Evolutionary conservation across 2,888 invertebrate species (phyloP).

Genomic region (Smittia sp.): DNA sequence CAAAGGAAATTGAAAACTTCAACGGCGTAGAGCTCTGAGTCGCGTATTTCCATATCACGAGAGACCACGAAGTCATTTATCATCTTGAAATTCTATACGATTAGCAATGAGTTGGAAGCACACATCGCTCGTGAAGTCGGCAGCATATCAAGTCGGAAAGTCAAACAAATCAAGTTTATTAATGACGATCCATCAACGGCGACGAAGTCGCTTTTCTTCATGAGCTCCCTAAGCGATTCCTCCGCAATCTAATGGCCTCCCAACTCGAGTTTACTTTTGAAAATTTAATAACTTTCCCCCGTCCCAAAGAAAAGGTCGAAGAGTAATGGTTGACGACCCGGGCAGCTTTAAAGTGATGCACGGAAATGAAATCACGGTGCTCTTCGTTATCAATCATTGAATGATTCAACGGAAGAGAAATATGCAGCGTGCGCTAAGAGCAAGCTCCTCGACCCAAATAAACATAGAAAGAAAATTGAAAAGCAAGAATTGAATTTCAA

Average conservation of each 20-base stretch:
- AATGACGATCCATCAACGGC: conserved; percentile 1
- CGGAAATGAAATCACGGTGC: neutral
- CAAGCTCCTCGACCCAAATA: neutral
- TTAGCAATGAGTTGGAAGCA: neutral
- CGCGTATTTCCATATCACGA: neutral
- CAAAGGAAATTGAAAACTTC: no score
- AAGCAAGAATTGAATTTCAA: neutral
- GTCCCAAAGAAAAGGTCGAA: neutral
- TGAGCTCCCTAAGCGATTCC: neutral
- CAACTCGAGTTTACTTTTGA: neutral
- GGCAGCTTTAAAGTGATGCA: neutral
- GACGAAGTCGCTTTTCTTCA: neutral
- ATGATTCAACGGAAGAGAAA: neutral
- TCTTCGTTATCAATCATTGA: neutral
- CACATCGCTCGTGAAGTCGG: neutral
- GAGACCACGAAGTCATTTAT: neutral
- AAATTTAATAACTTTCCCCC: neutral
- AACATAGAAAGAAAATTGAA: neutral
- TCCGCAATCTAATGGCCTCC: neutral
- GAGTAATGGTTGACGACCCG: no score
- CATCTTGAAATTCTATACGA: neutral
- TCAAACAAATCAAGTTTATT: conserved; percentile 18
- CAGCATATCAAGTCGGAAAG: conserved; percentile 2
- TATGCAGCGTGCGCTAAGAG: neutral
- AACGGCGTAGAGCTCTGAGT: neutral